Conservation (phyloP, 2,113 vertebrate species). For the Etheostoma spectabile region DNA sequence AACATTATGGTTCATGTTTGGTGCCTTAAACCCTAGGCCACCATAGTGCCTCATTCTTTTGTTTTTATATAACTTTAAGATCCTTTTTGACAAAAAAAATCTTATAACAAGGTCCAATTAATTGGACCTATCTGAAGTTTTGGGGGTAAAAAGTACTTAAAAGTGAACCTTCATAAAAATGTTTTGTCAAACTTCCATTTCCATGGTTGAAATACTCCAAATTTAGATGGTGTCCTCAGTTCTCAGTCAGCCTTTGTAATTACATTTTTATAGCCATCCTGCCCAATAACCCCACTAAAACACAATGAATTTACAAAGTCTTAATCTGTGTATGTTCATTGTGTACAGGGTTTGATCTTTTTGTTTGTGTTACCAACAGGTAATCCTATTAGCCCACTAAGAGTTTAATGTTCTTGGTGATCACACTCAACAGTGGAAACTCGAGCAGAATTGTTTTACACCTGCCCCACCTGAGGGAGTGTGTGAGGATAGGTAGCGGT, state of each 20-base stretch:
- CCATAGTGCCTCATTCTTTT: not conserved
- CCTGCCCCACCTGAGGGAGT: constrained; percentile 28
- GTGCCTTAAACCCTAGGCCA: not conserved
- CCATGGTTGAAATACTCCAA: not conserved
- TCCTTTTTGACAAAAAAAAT: not conserved
- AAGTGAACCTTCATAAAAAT: not conserved
- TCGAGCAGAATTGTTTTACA: constrained; percentile 30
- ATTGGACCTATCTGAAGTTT: not conserved
- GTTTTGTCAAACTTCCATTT: not conserved
- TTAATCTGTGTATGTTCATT: constrained; percentile 14
- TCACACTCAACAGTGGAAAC: constrained; percentile 36
- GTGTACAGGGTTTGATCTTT: constrained; percentile 66
- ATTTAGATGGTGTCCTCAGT: not conserved
- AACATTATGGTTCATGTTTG: not conserved
- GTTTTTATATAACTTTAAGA: not conserved
- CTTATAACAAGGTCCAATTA: fast-evolving
- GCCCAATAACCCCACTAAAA: not conserved
- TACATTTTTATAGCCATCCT: not conserved
- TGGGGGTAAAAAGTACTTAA: not conserved
- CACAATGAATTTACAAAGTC: not conserved
- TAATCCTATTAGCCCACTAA: constrained; percentile 75
- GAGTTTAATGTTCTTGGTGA: constrained; percentile 67
- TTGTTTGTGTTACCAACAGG: constrained; percentile 73
- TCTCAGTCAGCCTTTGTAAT: not conserved
- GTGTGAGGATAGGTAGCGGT: constrained; percentile 2